A percentile compares a stretch with the other conserved stretches of the same genome.
phyloP scores from a whole-genome alignment of 1,140 invertebrate species.

The Neelides sp. region DNA sequence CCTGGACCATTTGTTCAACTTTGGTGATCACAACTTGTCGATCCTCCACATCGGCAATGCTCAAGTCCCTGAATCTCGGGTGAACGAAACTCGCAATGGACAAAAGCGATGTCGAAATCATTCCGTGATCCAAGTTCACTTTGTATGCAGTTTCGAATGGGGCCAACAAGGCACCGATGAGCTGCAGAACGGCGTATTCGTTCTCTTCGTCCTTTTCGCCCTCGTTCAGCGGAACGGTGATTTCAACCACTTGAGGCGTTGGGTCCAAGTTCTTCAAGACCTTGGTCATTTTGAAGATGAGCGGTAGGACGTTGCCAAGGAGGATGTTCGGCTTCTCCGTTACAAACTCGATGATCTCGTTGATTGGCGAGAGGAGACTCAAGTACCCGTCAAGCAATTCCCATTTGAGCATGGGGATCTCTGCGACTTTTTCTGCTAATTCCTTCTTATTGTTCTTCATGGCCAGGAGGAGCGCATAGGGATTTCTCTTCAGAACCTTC shows the following conservation, averaged over 20 bases:
- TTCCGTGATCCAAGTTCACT: too few species aligned
- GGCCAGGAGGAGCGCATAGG: slow-evolving; percentile 1
- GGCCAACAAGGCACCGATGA: background rate
- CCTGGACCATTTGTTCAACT: too few species aligned
- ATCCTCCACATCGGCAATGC: too few species aligned
- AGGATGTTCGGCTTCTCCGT: background rate
- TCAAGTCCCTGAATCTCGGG: too few species aligned
- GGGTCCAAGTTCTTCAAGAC: too few species aligned
- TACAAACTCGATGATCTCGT: slow-evolving; percentile 5
- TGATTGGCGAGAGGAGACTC: slow-evolving; percentile 1
- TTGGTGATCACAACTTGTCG: too few species aligned
- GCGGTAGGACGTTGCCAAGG: background rate
- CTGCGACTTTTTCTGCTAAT: background rate
- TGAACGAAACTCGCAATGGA: too few species aligned
- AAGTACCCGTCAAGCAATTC: background rate
- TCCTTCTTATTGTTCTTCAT: too few species aligned
- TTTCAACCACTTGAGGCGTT: too few species aligned
- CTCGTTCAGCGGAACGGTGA: background rate
- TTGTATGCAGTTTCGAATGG: background rate
- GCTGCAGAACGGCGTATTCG: background rate
- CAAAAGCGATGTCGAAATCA: too few species aligned
- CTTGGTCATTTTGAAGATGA: background rate
- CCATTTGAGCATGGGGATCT: background rate
- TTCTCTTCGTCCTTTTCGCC: background rate
- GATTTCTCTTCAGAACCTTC: slow-evolving; percentile 2